A percentile compares a stretch with the other conserved stretches of the same genome.
These are phyloP conservation scores for Villa cingulata DNA, from an alignment of 2,888 invertebrate genomes.

Conservation along the genomic window DNA sequence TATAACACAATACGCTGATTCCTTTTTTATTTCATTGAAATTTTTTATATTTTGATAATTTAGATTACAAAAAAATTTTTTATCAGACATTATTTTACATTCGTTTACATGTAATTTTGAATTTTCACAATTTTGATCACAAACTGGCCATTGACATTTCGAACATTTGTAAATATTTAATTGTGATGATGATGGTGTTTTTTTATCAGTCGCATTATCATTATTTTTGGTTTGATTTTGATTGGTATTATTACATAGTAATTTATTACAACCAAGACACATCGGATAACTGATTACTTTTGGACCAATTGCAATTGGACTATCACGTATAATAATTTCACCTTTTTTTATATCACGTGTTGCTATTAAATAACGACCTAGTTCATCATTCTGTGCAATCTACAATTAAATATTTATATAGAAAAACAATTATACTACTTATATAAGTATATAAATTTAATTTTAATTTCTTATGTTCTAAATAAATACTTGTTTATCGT, in stretches of 20 bases:
- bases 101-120: slow-evolving; percentile 44
- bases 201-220: too few species aligned
- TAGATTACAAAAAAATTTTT: slow-evolving; percentile 44
- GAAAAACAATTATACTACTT: too few species aligned
- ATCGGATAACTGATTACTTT: slow-evolving; percentile 45
- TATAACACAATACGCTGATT: slow-evolving; percentile 53
- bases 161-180: slow-evolving; percentile 43
- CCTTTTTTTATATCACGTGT: slow-evolving; percentile 53
- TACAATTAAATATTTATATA: too few species aligned
- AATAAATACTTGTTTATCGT: too few species aligned
- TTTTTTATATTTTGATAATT: too few species aligned
- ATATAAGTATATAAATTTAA: too few species aligned
- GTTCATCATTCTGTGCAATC: slow-evolving; percentile 25
- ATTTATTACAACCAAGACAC: slow-evolving; percentile 51
- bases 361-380: slow-evolving; percentile 52
- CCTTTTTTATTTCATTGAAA: slow-evolving; percentile 35
- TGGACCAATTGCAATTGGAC: slow-evolving; percentile 53
- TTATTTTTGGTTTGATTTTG: background rate
- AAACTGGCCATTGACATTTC: slow-evolving; percentile 56
- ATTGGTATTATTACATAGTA: slow-evolving; percentile 19
- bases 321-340: slow-evolving; percentile 51
- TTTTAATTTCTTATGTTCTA: too few species aligned
- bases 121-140: slow-evolving; percentile 45
- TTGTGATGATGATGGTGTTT: slow-evolving; percentile 22
- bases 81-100: slow-evolving; percentile 46